Percentiles rank a stretch among this genome's conserved stretches.
These are phyloP conservation scores for Protosalanx chinensis DNA, from an alignment of 2,797 vertebrate species.

Conservation along the genomic window DNA sequence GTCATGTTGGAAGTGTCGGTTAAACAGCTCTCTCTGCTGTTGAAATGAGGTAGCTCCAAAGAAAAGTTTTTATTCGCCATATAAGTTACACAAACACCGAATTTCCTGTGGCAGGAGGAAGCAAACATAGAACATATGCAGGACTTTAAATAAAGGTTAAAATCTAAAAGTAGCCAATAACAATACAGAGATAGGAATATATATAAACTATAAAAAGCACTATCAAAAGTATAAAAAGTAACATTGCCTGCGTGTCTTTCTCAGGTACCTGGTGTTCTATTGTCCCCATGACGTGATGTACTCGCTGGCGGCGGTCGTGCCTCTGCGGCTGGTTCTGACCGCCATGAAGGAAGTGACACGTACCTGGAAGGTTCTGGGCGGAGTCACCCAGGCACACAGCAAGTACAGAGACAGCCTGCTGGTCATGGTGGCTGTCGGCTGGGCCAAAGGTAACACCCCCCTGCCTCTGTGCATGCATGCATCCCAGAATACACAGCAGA, in stretches of 20 bases:
- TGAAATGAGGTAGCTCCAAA: not conserved
- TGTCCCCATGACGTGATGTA: constrained; percentile 85
- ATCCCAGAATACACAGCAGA: not conserved
- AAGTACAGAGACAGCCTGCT: constrained; percentile 88
- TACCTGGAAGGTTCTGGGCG: constrained; percentile 91
- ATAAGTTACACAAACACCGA: no score
- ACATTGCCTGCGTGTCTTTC: constrained; percentile 7
- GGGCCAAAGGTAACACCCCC: constrained; percentile 86
- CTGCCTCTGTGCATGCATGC: not conserved
- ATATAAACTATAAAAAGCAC: no score
- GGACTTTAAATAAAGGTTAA: no score
- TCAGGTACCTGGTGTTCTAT: constrained; percentile 94
- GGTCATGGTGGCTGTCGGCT: constrained; percentile 90
- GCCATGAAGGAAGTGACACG: constrained; percentile 95
- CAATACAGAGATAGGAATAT: no score
- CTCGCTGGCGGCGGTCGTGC: constrained; percentile 73
- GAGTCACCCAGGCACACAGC: constrained; percentile 79
- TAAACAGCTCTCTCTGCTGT: constrained; percentile 50
- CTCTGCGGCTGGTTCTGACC: constrained; percentile 81
- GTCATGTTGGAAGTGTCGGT: not conserved
- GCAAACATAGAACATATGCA: no score
- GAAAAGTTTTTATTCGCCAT: not conserved
- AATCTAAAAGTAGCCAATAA: no score
- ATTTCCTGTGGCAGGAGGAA: no score
- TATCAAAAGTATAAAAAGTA: not conserved